Base-by-base conservation (phyloP, 2,888 invertebrate genomes). In the Dioctria rufipes region DNA sequence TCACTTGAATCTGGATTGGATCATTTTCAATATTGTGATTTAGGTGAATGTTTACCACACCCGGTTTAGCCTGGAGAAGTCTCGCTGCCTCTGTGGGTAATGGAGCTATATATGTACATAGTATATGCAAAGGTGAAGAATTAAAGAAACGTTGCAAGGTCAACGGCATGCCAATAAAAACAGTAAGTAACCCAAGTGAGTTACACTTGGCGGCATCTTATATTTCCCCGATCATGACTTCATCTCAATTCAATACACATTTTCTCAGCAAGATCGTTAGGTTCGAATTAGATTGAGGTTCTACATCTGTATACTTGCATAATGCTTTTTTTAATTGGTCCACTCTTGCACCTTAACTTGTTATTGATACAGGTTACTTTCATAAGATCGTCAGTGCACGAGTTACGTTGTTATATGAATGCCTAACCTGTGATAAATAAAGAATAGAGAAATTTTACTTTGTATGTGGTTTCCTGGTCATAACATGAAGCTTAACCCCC, bases 171-270 rank as follows among this genome's bases (percentile, higher is more conserved):
- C 60, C 60, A 13, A 13, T 58, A 58, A 58, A 4, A 42, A 5
- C 39, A 25, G 58, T 40, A 58, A 25, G 58, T 40, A 58, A n/a
- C 25, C n/a, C 13, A 40, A n/a, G 42, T 42, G 13, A 58, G 9
- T 39, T 40, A 60, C 54, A 60, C 42, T 58, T 58, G 42, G 73
- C 60, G 73, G 73, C 73, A 73, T 73, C 73, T 60, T 73, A 73
- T 25, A 25, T 73, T 73, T 73, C 73, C 25, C 39, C 58, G 60
- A 73, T 73, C 73, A 73, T 73, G 73, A 73, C 60, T 73, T 54
- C 71, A 73, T 60, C 25, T 25, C 60, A n/a, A 61, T 13, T 37
- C 37, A 11, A 25, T 13, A 25, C 25, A 39, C 11, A 25, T 39
- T 61, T 61, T 61, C 61, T 39, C 58, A 13, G 40, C 73, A 39